Evolutionary conservation across 2,113 vertebrate species (phyloP), one percentile per base, ranked within the genome.

Genomic region (Lasiurus borealis): DNA sequence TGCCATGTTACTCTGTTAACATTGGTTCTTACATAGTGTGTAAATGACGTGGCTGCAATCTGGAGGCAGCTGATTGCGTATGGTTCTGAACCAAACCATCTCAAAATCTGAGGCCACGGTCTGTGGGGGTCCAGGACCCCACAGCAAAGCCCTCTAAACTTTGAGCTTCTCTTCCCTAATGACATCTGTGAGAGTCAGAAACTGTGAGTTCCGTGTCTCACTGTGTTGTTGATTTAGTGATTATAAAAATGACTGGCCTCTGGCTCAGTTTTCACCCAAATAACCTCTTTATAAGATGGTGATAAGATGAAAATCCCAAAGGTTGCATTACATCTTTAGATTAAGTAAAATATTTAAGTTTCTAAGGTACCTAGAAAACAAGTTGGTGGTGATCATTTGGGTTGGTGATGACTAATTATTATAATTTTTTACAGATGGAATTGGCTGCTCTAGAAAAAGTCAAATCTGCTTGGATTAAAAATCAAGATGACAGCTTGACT

Each of bases 391-490:
- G 36, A 57, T 69, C 52, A 36, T 57, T 82, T 82, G 69, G 23
- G 59, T 88, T 34, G 83, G 21, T n/a, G n/a, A 31, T 92, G 59
- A 92, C 77, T 81, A 44, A 93, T 82, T n/a, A 62, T 90, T 90
- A 9, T 12, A 44, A 78, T 88, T 94, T 87, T 96, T 96, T 95
- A 19, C 95, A 98, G 98, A 98, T 98, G 97, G 98, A 98, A 73
- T 90, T 97, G 91, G 96, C 97, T 46, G 93, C 96, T 1, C 78
- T 98, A 4, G 99, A 99, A 97, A 99, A 98, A 98, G 97, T 99
- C 98, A 99, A 99, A 97, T 98, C 97, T 19, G 98, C 98, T 13
- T 98, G 98, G 96, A 99, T 98, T 96, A 98, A 98, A 97, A 99
- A 98, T 95, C 97, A 99, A 90, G 99, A 99, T 10, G 99, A 99